Conservation (phyloP, 2,888 invertebrate species). For the Sesia apiformis region DNA sequence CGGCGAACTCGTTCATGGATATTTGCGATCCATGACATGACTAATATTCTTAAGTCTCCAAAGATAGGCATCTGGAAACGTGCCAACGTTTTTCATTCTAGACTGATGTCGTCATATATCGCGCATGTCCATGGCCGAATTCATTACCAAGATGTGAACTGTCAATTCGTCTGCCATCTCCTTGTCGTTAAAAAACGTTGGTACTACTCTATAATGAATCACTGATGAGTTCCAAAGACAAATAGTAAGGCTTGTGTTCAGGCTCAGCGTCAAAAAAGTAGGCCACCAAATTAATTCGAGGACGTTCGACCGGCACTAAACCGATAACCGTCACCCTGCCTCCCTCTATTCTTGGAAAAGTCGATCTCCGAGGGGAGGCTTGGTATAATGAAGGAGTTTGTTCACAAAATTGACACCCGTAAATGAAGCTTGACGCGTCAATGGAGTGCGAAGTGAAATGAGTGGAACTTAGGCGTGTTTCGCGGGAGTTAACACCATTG, state of each 20-base stretch:
- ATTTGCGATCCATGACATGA: too few species aligned
- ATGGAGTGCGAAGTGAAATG: conserved; percentile 37
- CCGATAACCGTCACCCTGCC: neutral
- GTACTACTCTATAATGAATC: neutral
- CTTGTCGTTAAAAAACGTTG: too few species aligned
- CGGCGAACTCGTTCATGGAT: too few species aligned
- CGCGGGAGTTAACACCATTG: neutral
- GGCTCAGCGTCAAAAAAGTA: conserved; percentile 31
- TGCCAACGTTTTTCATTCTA: too few species aligned
- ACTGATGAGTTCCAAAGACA: neutral
- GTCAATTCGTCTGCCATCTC: too few species aligned
- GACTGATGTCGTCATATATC: too few species aligned
- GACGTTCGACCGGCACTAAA: conserved; percentile 12
- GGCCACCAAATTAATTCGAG: conserved; percentile 38
- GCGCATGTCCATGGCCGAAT: too few species aligned
- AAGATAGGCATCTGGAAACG: too few species aligned
- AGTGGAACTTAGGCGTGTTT: conserved; percentile 16
- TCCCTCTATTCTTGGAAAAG: neutral
- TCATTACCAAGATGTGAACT: too few species aligned
- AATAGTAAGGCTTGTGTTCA: neutral
- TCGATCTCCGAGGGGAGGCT: neutral
- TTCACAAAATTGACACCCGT: conserved; percentile 12
- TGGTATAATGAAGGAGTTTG: neutral
- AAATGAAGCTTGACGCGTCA: conserved; percentile 40
- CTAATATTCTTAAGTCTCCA: too few species aligned